These are phyloP conservation scores for Lordiphosa fenestrarum DNA, from an alignment of 2,888 invertebrate species.

Conservation along the genomic window DNA sequence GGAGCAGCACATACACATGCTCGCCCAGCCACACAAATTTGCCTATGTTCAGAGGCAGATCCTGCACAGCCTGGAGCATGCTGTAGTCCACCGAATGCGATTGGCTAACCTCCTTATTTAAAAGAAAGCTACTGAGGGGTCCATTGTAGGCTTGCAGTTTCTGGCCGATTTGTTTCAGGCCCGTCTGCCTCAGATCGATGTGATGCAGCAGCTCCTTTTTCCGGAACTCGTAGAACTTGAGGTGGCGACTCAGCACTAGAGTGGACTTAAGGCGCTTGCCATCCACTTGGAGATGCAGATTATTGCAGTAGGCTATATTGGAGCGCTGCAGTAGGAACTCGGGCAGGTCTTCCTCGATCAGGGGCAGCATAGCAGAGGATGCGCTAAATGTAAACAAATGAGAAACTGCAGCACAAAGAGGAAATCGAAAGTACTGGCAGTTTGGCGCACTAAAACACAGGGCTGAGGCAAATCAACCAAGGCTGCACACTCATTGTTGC, in stretches of 20 bases:
- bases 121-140: constrained; percentile 48
- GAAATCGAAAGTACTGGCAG: constrained; percentile 4
- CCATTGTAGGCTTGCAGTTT: constrained; percentile 55
- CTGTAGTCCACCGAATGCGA: constrained; percentile 25
- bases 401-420: constrained; percentile 12
- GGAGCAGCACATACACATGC: constrained; percentile 65
- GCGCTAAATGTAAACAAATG: constrained; percentile 19
- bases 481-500: neutral
- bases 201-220: constrained; percentile 61
- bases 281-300: constrained; percentile 28
- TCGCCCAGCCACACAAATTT: constrained; percentile 69
- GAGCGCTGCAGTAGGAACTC: constrained; percentile 43
- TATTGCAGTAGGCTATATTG: constrained; percentile 42
- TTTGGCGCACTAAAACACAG: constrained; percentile 3
- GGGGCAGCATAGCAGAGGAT: constrained; percentile 34
- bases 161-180: constrained; percentile 25
- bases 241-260: constrained; percentile 57
- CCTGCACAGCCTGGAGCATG: constrained; percentile 46
- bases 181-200: constrained; percentile 58
- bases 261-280: constrained; percentile 24
- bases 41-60: constrained; percentile 60
- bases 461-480: constrained; percentile 4
- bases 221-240: constrained; percentile 71
- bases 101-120: constrained; percentile 11
- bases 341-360: constrained; percentile 46